phyloP scores from a whole-genome alignment of 2,888 invertebrate species.

The Schizaphis graminum region DNA sequence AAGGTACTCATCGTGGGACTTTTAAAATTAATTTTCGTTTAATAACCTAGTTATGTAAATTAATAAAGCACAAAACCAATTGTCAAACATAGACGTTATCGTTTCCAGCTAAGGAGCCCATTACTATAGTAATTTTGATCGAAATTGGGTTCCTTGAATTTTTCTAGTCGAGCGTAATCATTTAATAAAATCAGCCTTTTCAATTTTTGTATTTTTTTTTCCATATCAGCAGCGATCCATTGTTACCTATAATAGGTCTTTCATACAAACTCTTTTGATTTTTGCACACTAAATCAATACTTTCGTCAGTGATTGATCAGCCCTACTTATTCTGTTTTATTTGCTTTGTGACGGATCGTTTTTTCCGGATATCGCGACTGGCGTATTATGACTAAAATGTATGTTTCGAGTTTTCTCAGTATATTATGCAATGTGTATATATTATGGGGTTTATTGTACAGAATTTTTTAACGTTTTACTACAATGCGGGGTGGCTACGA shows the following conservation, averaged over 20 bases:
- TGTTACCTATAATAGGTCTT: conserved; percentile 23
- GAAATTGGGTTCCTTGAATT: neutral
- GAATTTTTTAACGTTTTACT: neutral
- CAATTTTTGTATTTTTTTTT: neutral
- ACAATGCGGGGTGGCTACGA: neutral
- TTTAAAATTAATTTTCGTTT: neutral
- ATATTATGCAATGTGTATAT: neutral
- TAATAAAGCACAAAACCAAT: neutral
- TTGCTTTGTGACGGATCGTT: neutral
- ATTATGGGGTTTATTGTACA: neutral
- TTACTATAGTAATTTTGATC: neutral
- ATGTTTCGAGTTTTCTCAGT: neutral
- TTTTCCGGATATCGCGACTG: neutral
- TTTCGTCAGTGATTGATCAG: neutral
- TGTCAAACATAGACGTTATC: neutral
- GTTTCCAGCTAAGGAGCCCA: neutral
- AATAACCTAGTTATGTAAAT: neutral
- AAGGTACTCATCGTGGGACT: neutral
- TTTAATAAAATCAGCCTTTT: conserved; percentile 34
- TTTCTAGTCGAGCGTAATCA: neutral
- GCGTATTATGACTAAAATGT: neutral
- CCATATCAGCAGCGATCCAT: neutral
- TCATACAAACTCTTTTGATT: neutral
- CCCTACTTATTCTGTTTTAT: neutral
- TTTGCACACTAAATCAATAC: neutral